Base-by-base conservation (phyloP, 2,797 vertebrate species). In the Psittacula derbiana region DNA sequence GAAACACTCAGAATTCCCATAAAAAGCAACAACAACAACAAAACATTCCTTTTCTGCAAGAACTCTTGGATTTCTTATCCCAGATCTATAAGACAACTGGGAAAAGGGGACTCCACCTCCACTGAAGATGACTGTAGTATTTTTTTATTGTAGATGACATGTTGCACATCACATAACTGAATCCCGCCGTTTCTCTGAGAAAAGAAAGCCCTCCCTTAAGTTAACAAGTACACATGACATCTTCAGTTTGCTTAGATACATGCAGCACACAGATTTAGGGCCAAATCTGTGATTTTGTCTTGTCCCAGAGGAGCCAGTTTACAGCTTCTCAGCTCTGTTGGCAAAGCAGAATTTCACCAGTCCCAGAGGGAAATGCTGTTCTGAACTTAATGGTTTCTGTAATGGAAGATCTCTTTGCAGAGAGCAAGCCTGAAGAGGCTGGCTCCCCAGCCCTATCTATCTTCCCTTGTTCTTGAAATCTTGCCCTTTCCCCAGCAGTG, bases 361-460 rank as follows among this genome's bases (percentile, higher is more conserved):
- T 28, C 53, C 57, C 53, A 20, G 12, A 66, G 30, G 30, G 28
- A 66, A 53, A 65, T 57, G 38, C 33, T 60, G 20, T 14, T 85
- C 85, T 36, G 49, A 90, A 80, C 1, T 3, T 31, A 44, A 31
- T 33, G 25, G 12, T 3, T 67, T 71, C 55, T 93, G 31, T 71
- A 61, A 78, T 0, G 1, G n/a, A 73, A 55, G 24, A 73, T 33
- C 8, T 8, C 31, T 80, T 86, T 79, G 38, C 38, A 65, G 10
- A 64, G 25, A 64, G n/a, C 57, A 73, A 72, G 30, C 10, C n/a
- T 69, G 27, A 72, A 84, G 30, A 19, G 3, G 11, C 30, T 53
- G 49, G 3, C 6, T 67, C 11, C 10, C 11, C 4, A 11, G 13
- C 23, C 28, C 14, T 58, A 2, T 3, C 24, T 31, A 31, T 2